Percentiles rank a stretch among this genome's conserved stretches.
Evolutionary conservation across 2,113 vertebrate genomes (phyloP).

Genomic region (Ophiodon elongatus): DNA sequence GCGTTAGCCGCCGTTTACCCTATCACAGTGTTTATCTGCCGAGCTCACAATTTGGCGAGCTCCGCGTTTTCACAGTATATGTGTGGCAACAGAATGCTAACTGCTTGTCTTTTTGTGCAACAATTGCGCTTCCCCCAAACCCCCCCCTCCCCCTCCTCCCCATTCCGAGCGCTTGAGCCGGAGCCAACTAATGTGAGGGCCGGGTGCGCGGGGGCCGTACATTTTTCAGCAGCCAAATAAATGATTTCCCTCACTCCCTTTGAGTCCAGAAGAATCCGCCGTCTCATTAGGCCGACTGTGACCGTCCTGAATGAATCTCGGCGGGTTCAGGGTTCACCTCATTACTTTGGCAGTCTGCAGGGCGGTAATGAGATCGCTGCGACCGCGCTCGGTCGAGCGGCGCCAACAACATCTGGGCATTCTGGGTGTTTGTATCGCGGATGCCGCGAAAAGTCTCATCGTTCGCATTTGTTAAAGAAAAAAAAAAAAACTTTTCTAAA

Average conservation of each 20-base stretch:
- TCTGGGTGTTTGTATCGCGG: slow-evolving; percentile 15
- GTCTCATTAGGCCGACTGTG: slow-evolving; percentile 46
- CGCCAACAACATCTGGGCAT: no score
- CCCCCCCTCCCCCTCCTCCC: not conserved
- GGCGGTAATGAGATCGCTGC: slow-evolving; percentile 14
- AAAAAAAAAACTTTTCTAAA: not conserved
- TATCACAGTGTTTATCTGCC: slow-evolving; percentile 56
- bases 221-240: slow-evolving; percentile 38
- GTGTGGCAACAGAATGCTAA: slow-evolving; percentile 32
- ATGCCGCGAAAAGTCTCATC: slow-evolving; percentile 17
- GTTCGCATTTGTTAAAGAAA: slow-evolving; percentile 3
- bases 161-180: slow-evolving; percentile 39
- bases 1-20: slow-evolving; percentile 52
- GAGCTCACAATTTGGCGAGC: slow-evolving; percentile 45
- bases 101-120: slow-evolving; percentile 48
- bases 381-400: slow-evolving; percentile 25
- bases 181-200: slow-evolving; percentile 36
- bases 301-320: slow-evolving; percentile 50
- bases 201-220: not conserved
- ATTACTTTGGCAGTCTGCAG: slow-evolving; percentile 53
- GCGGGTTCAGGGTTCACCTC: slow-evolving; percentile 66
- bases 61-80: slow-evolving; percentile 37
- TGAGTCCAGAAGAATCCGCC: slow-evolving; percentile 36
- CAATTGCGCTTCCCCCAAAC: slow-evolving; percentile 16
- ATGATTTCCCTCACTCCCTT: slow-evolving; percentile 43